Base-by-base conservation (phyloP, 2,797 vertebrate genomes). In the Otus scops region DNA sequence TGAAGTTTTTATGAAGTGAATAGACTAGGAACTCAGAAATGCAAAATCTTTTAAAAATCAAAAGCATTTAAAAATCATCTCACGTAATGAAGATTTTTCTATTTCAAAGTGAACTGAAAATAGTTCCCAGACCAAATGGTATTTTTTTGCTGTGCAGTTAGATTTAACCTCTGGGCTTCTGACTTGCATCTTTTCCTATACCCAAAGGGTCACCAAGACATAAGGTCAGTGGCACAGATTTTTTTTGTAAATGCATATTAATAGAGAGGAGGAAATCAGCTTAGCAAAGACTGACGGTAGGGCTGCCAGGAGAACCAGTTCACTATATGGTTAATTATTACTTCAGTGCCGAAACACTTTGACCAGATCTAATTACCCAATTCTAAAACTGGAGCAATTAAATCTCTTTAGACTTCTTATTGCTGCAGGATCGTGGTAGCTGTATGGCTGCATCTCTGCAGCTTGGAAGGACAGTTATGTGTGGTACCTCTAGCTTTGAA, bases 301-400 rank as follows among this genome's bases (percentile, higher is more conserved):
- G 23, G 70, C 67, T 88, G 47, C 51, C 65, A 75, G 78, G 41
- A 96, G 64, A 88, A 85, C 23, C 61, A 59, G 47, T 48, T 70
- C 76, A 63, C 79, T 88, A 79, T 39, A 70, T 38, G 70, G 96
- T 93, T 96, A 93, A 82, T 89, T 89, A 51, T 74, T 90, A 45
- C 65, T 92, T 85, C 77, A 59, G 51, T 70, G 48, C 63, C 10
- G 1, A 90, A 95, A 76, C 32, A 41, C 69, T 94, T 89, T 70
- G 80, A 84, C 91, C 83, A 38, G 34, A 39, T 82, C n/a, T 78
- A 93, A 85, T 85, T 95, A 91, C 43, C 67, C 69, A 82, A 2
- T 90, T 95, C 85, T 92, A 76, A 95, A 95, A 74, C 22, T 28
- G 56, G 63, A 95, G 91, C 70, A 90, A 79, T 77, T 86, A 81